Evolutionary conservation across 2,113 vertebrate genomes (phyloP).

Genomic region (Thermophis baileyi): DNA sequence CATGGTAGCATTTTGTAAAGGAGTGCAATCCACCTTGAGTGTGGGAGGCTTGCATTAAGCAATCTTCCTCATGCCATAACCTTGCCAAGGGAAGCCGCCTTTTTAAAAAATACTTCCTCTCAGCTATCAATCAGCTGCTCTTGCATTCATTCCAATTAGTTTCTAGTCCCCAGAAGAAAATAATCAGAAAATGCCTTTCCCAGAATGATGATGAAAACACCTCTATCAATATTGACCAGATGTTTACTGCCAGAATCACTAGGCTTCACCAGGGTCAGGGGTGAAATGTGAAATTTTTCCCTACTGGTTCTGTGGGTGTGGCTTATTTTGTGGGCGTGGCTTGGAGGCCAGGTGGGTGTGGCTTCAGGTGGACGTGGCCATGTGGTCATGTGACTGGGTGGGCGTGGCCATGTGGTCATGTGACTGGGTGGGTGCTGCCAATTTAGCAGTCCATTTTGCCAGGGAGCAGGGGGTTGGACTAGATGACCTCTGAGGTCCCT

Average conservation of each 20-base stretch:
- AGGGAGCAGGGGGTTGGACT: too few species aligned
- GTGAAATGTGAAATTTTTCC: too few species aligned
- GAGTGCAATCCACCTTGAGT: neutral
- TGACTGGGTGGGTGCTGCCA: too few species aligned
- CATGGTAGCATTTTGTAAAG: neutral
- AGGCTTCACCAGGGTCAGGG: too few species aligned
- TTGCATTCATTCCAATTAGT: neutral
- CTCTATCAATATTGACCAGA: neutral
- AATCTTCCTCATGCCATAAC: slow-evolving; percentile 8
- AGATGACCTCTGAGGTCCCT: too few species aligned
- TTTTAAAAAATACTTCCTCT: slow-evolving; percentile 15
- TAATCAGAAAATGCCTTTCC: neutral
- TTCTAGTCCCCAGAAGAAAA: neutral
- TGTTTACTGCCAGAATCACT: neutral
- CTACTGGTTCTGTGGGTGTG: too few species aligned
- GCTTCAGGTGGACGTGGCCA: too few species aligned
- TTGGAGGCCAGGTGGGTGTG: too few species aligned
- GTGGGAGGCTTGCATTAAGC: neutral
- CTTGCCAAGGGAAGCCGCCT: neutral
- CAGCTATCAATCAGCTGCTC: neutral
- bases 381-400: too few species aligned
- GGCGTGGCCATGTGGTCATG: too few species aligned
- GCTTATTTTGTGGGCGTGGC: too few species aligned
- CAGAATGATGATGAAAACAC: neutral
- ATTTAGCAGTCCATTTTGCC: too few species aligned